Evolutionary conservation across 2,888 invertebrate species (phyloP).

Genomic region (Proisotoma minuta): DNA sequence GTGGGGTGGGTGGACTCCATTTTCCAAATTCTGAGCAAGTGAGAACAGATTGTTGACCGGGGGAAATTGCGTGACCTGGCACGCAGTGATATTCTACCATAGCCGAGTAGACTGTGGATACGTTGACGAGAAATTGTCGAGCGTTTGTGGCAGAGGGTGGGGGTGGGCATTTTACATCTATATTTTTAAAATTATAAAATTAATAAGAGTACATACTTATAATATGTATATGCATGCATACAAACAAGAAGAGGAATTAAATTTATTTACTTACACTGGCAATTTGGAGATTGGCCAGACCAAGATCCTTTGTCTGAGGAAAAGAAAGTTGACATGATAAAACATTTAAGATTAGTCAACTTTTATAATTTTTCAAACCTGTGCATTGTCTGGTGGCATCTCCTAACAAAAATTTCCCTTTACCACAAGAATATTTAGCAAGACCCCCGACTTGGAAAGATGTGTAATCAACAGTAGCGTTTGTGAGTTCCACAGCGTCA

Average conservation of each 20-base stretch:
- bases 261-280: conserved; percentile 64
- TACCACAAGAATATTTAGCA: conserved; percentile 75
- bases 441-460: conserved; percentile 72
- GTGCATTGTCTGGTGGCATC: conserved; percentile 69
- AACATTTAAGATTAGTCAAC: no score
- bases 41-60: conserved; percentile 53
- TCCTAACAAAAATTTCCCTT: conserved; percentile 73
- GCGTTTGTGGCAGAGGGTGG: conserved; percentile 78
- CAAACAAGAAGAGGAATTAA: not conserved
- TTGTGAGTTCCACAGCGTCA: conserved; percentile 62
- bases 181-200: conserved; percentile 40
- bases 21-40: conserved; percentile 39
- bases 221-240: not conserved
- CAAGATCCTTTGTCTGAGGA: conserved; percentile 76
- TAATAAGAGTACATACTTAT: conserved; percentile 6
- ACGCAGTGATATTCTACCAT: conserved; percentile 85
- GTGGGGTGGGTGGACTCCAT: conserved; percentile 42
- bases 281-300: conserved; percentile 72
- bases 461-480: conserved; percentile 55
- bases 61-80: conserved; percentile 62
- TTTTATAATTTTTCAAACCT: no score
- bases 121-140: conserved; percentile 77
- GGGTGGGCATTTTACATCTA: conserved; percentile 73
- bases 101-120: conserved; percentile 74
- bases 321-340: no score